Base-by-base conservation (phyloP, 2,113 vertebrate species). In the Apodemus sylvaticus region DNA sequence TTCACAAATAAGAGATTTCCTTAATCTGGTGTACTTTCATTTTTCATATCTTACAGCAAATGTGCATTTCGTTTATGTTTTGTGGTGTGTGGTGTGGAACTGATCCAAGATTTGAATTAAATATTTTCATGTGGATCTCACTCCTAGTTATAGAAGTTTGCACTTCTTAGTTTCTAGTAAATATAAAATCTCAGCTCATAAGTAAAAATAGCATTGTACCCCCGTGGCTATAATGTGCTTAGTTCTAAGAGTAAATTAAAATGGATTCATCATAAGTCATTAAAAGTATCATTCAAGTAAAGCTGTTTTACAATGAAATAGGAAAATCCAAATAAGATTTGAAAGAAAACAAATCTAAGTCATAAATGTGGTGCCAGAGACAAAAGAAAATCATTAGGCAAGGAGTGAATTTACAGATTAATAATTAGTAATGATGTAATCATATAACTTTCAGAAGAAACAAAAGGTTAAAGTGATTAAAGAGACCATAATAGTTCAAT, bases 231-330 rank as follows among this genome's bases (percentile, higher is more conserved):
- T 73, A 86, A 39, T 53, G 36, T 24, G 60, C 58, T 68, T 29
- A 87, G 79, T 94, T 78, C 87, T 36, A 64, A 94, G 78, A 94
- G 45, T 55, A 90, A 48, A 31, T 73, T 73, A 73, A 73, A 73
- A 73, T 39, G n/a, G n/a, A 39, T 73, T 73, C 22, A 73, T 39
- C 90, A 83, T 20, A 89, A 60, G 3, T 42, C 4, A 83, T 90
- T 74, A 79, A 48, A 51, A 78, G 9, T 2, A 94, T 36, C 74
- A 77, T 93, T 85, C 55, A 55, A 45, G 7, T 89, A 91, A 94
- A 92, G 3, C n/a, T 77, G 6, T 68, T 13, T 10, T 82, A 6
- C 3, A 91, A 66, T 91, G 79, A 76, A 85, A 26, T 39, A 79
- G 24, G 19, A 90, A 90, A 68, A 85, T 64, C 1, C 51, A 83